Base-by-base conservation (phyloP, 2,113 vertebrate species). In the Rhabdornis inornatus region DNA sequence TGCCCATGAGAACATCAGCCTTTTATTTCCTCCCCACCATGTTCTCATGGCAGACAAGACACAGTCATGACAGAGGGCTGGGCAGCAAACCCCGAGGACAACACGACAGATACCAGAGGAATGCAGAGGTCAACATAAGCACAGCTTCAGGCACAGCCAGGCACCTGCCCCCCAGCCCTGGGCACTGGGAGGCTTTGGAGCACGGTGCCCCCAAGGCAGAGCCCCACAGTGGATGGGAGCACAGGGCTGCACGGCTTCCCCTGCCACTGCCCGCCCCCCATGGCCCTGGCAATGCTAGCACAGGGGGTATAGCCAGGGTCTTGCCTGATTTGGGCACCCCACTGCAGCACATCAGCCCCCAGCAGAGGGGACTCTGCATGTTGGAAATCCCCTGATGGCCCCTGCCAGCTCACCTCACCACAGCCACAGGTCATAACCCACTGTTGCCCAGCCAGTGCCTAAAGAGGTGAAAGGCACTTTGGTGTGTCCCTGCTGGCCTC, bases 1-100 rank as follows among this genome's bases (percentile, higher is more conserved):
- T 87, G 93, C 93, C 95, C 95, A 81, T 27, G 80, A 92, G 81
- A 89, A 96, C 87, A 87, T 10, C 40, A 86, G 35, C 89, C 83
- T 83, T 96, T 96, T 96, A 96, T 96, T 96, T 65, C 83, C 64
- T 91, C 68, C 72, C 71, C 59, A 11, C 61, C 83, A 23, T 0
- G 27, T 63, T 72, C 76, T 76, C 55, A 60, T 39, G 89, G 93
- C 80, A 72, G 64, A 71, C 19, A 44, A 85, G 61, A 84, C 64
- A 83, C 50, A 17, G 40, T 55, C 44, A 39, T 23, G 15, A 76
- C 92, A 92, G 12, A 42, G 83, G 18, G 22, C 70, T 19, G 31
- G 86, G 22, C 37, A 79, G 66, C 79, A 71, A 63, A 85, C 40
- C 55, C 55, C 6, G 12, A 63, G 53, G 35, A 47, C 8, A 2